phyloP scores from a whole-genome alignment of 2,113 vertebrate species.

The Parus major region DNA sequence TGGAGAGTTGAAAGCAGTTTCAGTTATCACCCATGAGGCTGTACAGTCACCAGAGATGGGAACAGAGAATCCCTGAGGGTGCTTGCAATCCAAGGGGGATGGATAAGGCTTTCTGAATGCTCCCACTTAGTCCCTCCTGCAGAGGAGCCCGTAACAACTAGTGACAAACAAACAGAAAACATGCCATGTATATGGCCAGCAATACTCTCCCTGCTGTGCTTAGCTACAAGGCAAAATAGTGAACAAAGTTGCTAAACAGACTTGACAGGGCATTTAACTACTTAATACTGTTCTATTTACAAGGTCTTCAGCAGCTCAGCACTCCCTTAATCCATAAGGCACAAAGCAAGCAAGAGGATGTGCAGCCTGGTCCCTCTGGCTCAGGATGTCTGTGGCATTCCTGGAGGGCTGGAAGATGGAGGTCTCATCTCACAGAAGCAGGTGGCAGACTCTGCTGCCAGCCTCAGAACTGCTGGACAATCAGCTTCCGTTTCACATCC shows the following conservation, averaged over 20 bases:
- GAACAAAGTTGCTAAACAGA: background rate
- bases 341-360: background rate
- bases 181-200: background rate
- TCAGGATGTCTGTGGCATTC: background rate
- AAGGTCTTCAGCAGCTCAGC: constrained; percentile 40
- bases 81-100: background rate
- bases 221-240: constrained; percentile 34
- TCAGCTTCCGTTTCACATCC: constrained; percentile 89
- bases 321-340: background rate
- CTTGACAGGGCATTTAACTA: constrained; percentile 29
- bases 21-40: constrained; percentile 13
- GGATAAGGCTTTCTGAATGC: background rate
- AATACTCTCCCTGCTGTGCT: constrained; percentile 9
- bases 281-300: constrained; percentile 49
- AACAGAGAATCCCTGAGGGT: constrained; percentile 4
- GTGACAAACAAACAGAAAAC: constrained; percentile 20
- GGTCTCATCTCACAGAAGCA: background rate
- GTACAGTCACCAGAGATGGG: background rate
- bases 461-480: constrained; percentile 89
- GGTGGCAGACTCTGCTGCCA: background rate
- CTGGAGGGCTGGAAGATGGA: background rate
- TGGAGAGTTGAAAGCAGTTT: background rate
- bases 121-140: background rate
- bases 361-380: background rate
- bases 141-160: background rate